Evolutionary conservation across 2,888 invertebrate species (phyloP).

Genomic region (Drosophila prolongata): DNA sequence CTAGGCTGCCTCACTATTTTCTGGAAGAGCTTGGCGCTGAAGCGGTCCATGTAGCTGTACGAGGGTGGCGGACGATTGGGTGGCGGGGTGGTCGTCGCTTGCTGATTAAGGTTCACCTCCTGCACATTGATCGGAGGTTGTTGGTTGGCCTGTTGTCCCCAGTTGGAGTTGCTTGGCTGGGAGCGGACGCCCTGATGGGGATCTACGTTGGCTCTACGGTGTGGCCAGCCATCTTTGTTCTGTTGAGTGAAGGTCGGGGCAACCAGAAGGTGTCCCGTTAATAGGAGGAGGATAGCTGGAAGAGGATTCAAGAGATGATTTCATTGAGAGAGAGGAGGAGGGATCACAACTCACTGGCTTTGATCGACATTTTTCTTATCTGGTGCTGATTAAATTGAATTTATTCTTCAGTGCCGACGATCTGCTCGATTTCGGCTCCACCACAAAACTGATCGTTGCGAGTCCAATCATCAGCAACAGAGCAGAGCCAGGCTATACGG

Average conservation of each 20-base stretch:
- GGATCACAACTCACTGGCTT: slow-evolving; percentile 54
- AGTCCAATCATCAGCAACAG: slow-evolving; percentile 31
- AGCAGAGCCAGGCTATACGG: slow-evolving; percentile 16
- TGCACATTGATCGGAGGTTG: background rate
- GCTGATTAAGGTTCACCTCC: background rate
- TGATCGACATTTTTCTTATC: slow-evolving; percentile 61
- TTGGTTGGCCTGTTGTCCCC: background rate
- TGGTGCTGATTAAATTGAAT: slow-evolving; percentile 22
- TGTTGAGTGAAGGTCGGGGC: background rate
- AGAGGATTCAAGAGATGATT: background rate
- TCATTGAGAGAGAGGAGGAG: no score
- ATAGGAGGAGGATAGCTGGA: slow-evolving; percentile 8
- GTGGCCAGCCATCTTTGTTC: no score
- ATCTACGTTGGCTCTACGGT: no score
- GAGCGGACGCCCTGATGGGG: background rate
- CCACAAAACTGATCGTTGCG: slow-evolving; percentile 61
- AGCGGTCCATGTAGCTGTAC: slow-evolving; percentile 55
- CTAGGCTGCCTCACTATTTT: slow-evolving; percentile 29
- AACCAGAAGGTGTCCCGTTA: background rate
- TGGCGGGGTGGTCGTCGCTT: background rate
- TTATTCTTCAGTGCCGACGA: slow-evolving; percentile 27
- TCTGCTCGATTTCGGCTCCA: slow-evolving; percentile 64
- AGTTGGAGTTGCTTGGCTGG: background rate
- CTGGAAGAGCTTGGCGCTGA: slow-evolving; percentile 66
- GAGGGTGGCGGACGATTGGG: slow-evolving; percentile 41